Base-by-base conservation (phyloP, 2,113 vertebrate species). In the Spea bombifrons region DNA sequence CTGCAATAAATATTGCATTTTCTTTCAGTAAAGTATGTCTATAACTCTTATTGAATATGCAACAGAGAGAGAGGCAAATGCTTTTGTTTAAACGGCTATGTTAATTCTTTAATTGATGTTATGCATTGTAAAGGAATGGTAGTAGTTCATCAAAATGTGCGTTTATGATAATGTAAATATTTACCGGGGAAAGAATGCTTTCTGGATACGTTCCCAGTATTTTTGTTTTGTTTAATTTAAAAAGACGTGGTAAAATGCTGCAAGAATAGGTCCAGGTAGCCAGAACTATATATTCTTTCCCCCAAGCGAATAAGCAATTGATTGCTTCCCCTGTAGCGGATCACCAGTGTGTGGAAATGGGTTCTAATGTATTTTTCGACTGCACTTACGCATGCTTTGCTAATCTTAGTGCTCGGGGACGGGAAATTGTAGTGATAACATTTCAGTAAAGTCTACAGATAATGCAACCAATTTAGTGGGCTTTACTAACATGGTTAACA, bases 61-160 rank as follows among this genome's bases (percentile, higher is more conserved):
- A 59, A 57, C 9, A 59, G 55, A 59, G 55, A 59, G 15, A 13
- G 4, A 13, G 10, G 15, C 7, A 10, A 59, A 59, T 59, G 10
- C 10, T 59, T 59, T 59, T 59, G 4, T 59, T 59, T 12, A 13
- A 13, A 59, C 12, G 10, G 55, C 55, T 59, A 59, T 59, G 55
- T 59, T 59, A 59, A 59, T 59, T 59, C 55, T 59, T 59, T 59
- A 59, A 59, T 59, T 59, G 55, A 59, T 12, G 55, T 13, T 59
- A 13, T 59, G 55, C 55, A 59, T 59, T 59, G 55, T 13, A 13
- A 2, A 13, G 55, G 15, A 59, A 59, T 59, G 10, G 55, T 59
- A 59, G 15, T 59, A 59, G 55, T 59, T 13, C 55, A 59, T 59
- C 8, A 59, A 59, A 59, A 12, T 59, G 4, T 59, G 55, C 15